Conservation (phyloP, 2,113 vertebrate genomes). For the Piliocolobus tephrosceles region DNA sequence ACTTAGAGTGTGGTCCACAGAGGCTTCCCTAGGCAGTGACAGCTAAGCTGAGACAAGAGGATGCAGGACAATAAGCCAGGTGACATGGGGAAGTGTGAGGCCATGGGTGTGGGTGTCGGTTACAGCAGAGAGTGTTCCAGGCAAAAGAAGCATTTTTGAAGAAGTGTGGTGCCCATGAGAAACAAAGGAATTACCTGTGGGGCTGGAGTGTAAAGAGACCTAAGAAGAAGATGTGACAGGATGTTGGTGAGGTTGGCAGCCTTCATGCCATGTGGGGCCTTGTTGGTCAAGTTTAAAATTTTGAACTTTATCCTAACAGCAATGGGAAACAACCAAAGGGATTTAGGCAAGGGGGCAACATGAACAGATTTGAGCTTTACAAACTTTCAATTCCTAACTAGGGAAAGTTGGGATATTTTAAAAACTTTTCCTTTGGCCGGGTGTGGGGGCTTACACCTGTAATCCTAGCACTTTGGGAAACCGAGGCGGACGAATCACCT, state of each 20-base stretch:
- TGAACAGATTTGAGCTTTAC: neutral
- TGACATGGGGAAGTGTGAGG: rapidly evolving
- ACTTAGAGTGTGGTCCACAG: no score
- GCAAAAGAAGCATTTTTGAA: neutral
- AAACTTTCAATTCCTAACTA: neutral
- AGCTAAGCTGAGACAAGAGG: neutral
- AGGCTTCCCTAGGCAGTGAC: neutral
- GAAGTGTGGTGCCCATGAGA: neutral
- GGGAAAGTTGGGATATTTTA: neutral
- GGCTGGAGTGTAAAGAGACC: neutral
- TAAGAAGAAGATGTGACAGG: neutral
- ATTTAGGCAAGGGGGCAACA: neutral
- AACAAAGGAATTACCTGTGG: neutral
- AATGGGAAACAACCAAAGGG: neutral
- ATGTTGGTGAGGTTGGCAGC: neutral
- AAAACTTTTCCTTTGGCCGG: neutral
- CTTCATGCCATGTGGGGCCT: neutral
- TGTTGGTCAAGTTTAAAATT: neutral
- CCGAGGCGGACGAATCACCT: no score
- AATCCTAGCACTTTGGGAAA: no score
- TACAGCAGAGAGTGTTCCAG: neutral
- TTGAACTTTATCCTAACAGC: neutral
- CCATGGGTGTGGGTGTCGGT: neutral
- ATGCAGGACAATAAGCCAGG: neutral
- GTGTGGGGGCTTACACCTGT: neutral